Evolutionary conservation across 2,888 invertebrate genomes (phyloP), one percentile per base, ranked within the genome.

Genomic region (Nematopogon swammerdamellus): DNA sequence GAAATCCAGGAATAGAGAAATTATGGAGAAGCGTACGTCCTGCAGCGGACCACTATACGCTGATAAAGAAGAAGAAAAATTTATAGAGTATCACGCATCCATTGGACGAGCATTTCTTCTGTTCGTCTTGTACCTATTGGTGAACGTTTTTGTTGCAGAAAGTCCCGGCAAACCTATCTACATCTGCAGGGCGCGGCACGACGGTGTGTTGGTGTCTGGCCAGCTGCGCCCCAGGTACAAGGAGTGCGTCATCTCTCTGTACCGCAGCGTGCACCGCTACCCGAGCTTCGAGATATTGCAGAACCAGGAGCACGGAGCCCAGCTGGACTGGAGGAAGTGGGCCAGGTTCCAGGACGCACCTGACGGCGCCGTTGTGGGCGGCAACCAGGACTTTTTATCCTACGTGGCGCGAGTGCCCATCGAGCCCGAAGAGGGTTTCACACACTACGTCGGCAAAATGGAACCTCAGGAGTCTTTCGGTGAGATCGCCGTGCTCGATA

Each of bases 311-410:
- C 85, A 86, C 56, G 86, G 91, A 51, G 90, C 89, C 1, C 81
- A 89, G 50, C 79, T 92, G 44, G 83, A 82, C 53, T 94, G 94
- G 93, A 81, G 82, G 44, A 70, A 80, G n/a, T 91, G 92, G 88
- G 80, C 82, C 55, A 88, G 86, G 65, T 91, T 85, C 63, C 69
- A 69, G 57, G 80, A 80, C 1, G 81, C 84, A 52, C 88, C 88
- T 0, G 80, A 81, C 51, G 92, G 92, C 5, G 85, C 87, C 11
- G 87, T 92, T 4, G 77, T 83, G 1, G 83, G 84, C 5, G 85
- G 67, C 75, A 6, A 63, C 59, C 25, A 71, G 72, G 59, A 69
- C 70, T 0, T 65, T 70, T 47, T 73, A 14, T 76, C 53, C 65
- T 79, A 50, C 77, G 77, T 44, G 63, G 76, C 52, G 61, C 64